Conservation (phyloP, 2,888 invertebrate genomes). For the Eristalinus sepulchralis region DNA sequence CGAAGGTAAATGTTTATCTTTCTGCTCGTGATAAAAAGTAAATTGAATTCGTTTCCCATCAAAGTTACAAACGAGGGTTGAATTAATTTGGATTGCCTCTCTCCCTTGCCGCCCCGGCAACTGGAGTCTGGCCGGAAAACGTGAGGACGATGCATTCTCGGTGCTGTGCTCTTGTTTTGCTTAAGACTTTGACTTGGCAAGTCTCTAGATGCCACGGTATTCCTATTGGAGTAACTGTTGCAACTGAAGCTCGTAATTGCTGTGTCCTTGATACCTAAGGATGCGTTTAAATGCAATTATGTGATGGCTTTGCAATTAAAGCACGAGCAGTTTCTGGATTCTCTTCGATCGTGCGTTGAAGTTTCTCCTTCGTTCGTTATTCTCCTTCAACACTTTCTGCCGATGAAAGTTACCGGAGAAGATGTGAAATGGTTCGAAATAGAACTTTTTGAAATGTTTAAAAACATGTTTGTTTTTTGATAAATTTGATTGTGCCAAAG, state of each 20-base stretch:
- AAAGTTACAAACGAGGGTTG: constrained; percentile 69
- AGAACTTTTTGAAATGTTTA: no score
- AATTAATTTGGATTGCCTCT: constrained; percentile 61
- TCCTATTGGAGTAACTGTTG: constrained; percentile 9
- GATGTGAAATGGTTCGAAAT: no score
- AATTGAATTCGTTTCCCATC: constrained; percentile 71
- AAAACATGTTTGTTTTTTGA: no score
- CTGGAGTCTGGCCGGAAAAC: background rate
- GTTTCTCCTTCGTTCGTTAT: no score
- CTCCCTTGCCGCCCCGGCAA: background rate
- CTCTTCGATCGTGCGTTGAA: no score
- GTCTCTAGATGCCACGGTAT: constrained; percentile 21
- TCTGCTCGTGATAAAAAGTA: constrained; percentile 69
- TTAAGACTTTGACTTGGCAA: background rate
- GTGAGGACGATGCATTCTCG: background rate
- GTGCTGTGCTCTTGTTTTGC: background rate
- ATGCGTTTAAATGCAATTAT: constrained; percentile 46
- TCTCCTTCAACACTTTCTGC: no score
- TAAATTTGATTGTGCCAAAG: no score
- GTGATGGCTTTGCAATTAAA: constrained; percentile 54
- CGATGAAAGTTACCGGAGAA: no score
- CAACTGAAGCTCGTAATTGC: constrained; percentile 49
- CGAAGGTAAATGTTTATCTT: constrained; percentile 70
- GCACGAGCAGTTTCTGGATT: no score
- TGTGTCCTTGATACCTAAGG: constrained; percentile 46